Evolutionary conservation across 2,797 vertebrate species (phyloP).

Genomic region (Melanogrammus aeglefinus): DNA sequence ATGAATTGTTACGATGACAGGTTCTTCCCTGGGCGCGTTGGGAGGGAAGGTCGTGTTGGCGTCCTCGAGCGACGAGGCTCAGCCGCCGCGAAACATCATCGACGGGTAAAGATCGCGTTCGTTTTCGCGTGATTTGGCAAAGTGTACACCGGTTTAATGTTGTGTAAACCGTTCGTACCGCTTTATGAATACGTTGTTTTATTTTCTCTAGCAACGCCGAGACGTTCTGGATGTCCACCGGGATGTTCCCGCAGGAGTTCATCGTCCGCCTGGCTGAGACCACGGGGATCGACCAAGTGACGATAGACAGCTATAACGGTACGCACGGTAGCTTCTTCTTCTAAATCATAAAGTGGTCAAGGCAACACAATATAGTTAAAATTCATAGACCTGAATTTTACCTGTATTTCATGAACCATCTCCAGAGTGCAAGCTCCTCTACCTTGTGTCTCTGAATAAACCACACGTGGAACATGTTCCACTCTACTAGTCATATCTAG

Average conservation of each 20-base stretch:
- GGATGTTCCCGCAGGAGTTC: conserved; percentile 95
- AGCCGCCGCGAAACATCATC: conserved; percentile 84
- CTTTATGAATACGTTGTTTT: too few relatives aligned
- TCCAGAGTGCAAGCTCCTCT: too few relatives aligned
- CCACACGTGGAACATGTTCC: too few relatives aligned
- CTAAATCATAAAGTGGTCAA: too few relatives aligned
- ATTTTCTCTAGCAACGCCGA: conserved; percentile 71
- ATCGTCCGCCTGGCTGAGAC: conserved; percentile 81
- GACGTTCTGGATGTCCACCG: conserved; percentile 93
- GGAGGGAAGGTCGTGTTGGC: conserved; percentile 80
- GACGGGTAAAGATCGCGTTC: conserved; percentile 77
- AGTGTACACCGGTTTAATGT: neutral
- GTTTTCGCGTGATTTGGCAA: neutral
- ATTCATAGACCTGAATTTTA: too few relatives aligned
- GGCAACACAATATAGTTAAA: too few relatives aligned
- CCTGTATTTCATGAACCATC: too few relatives aligned
- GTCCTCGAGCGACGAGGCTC: conserved; percentile 83
- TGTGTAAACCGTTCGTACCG: too few relatives aligned
- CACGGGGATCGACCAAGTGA: conserved; percentile 74
- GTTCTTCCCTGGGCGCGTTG: conserved; percentile 71
- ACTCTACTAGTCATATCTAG: too few relatives aligned
- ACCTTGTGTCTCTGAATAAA: too few relatives aligned
- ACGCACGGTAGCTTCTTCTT: conserved; percentile 34
- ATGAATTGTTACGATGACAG: conserved; percentile 50
- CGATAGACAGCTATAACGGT: conserved; percentile 86